phyloP scores from a whole-genome alignment of 2,797 vertebrate genomes.

The Peromyscus attwateri region DNA sequence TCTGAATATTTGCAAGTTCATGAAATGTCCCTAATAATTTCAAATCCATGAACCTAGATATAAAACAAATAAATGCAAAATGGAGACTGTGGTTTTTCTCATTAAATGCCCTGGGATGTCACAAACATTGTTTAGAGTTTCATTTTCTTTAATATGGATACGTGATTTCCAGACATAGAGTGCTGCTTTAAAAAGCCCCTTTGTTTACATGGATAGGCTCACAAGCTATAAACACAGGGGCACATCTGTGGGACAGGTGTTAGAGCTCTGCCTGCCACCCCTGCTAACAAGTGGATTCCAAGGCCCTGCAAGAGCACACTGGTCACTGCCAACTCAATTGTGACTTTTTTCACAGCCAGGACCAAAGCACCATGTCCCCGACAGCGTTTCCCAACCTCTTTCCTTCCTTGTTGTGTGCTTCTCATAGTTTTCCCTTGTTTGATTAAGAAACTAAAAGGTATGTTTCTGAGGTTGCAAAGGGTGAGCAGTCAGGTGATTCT shows the following conservation, averaged over 20 bases:
- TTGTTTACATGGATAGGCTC: slow-evolving; percentile 56
- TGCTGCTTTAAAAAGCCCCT: slow-evolving; percentile 32
- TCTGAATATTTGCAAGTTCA: slow-evolving; percentile 30
- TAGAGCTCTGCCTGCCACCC: not conserved
- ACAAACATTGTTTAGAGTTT: slow-evolving; percentile 49
- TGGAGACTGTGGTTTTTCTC: slow-evolving; percentile 53
- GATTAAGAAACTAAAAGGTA: slow-evolving; percentile 42
- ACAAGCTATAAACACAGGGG: not conserved
- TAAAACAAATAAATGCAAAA: slow-evolving; percentile 43
- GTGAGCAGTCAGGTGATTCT: slow-evolving; percentile 12
- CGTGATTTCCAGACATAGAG: slow-evolving; percentile 63
- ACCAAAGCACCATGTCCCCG: not conserved
- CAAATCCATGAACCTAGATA: slow-evolving; percentile 58
- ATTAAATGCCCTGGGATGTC: slow-evolving; percentile 53
- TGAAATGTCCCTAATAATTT: slow-evolving; percentile 73
- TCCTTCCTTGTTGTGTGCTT: not conserved
- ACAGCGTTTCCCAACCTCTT: not conserved
- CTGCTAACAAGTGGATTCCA: not conserved
- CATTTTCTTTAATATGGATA: slow-evolving; percentile 51
- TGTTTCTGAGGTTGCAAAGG: slow-evolving; percentile 51
- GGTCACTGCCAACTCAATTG: not conserved
- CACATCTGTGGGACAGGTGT: not conserved
- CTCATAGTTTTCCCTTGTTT: slow-evolving; percentile 36
- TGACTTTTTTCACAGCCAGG: not conserved
- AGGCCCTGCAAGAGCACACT: slow-evolving; percentile 48